Evolutionary conservation across 2,113 vertebrate species (phyloP).

Genomic region (Ciconia boyciana): DNA sequence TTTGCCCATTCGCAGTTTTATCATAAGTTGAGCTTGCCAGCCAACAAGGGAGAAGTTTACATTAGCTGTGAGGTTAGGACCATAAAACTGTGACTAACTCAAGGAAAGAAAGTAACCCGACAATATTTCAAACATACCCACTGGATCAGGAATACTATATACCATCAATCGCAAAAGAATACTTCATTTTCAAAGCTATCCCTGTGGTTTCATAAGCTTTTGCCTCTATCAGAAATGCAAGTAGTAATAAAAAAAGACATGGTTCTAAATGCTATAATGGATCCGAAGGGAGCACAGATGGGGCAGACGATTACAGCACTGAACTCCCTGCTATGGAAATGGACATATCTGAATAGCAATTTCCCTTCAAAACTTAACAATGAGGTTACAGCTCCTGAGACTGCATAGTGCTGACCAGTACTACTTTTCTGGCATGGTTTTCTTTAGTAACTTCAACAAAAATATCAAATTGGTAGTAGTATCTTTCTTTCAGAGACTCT

Average conservation of each 20-base stretch:
- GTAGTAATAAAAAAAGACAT: slow-evolving; percentile 67
- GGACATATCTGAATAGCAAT: slow-evolving; percentile 4
- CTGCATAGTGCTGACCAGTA: background rate
- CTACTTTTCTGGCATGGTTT: background rate
- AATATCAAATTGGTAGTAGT: background rate
- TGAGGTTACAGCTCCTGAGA: slow-evolving; percentile 33
- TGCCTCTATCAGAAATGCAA: slow-evolving; percentile 67
- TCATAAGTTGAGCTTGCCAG: slow-evolving; percentile 21
- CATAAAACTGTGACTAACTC: slow-evolving; percentile 54
- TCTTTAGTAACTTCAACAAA: background rate
- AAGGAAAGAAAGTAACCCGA: slow-evolving; percentile 60
- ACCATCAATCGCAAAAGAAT: slow-evolving; percentile 32
- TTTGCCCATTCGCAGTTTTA: background rate
- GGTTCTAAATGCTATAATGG: slow-evolving; percentile 57
- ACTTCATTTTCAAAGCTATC: slow-evolving; percentile 50
- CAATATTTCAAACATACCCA: slow-evolving; percentile 60
- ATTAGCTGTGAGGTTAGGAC: slow-evolving; percentile 42
- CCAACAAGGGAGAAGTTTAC: slow-evolving; percentile 36
- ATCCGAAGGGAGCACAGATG: slow-evolving; percentile 23
- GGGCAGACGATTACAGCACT: slow-evolving; percentile 37
- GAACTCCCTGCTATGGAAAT: slow-evolving; percentile 38
- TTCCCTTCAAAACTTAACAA: slow-evolving; percentile 27
- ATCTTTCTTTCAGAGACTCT: background rate
- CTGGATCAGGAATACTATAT: slow-evolving; percentile 33
- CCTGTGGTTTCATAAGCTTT: slow-evolving; percentile 62